phyloP scores from a whole-genome alignment of 2,797 vertebrate species.

The Sebastes hubbsi region DNA sequence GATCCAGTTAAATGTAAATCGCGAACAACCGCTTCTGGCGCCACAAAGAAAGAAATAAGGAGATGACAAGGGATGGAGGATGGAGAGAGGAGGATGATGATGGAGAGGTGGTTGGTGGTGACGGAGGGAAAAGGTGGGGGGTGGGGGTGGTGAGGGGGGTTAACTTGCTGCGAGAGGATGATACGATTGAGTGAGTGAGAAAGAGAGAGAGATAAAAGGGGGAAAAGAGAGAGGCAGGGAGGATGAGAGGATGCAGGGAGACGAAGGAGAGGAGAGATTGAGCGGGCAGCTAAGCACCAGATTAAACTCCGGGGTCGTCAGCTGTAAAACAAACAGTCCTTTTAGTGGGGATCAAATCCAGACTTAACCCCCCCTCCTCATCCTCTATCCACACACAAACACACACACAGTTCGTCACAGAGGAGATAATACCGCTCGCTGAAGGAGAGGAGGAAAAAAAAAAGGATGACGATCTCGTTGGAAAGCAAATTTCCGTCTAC shows the following conservation, averaged over 20 bases:
- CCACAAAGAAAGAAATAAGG: slow-evolving; percentile 17
- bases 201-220: slow-evolving; percentile 32
- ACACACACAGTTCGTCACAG: slow-evolving; percentile 38
- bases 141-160: neutral
- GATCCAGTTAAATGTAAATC: slow-evolving; percentile 55
- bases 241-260: slow-evolving; percentile 55
- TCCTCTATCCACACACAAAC: slow-evolving; percentile 34
- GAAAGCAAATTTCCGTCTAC: slow-evolving; percentile 50
- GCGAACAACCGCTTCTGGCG: slow-evolving; percentile 26
- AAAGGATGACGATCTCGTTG: slow-evolving; percentile 34
- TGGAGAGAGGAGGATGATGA: slow-evolving; percentile 20
- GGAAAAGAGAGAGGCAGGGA: neutral
- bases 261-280: slow-evolving; percentile 61
- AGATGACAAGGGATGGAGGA: slow-evolving; percentile 39
- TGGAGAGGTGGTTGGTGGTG: neutral
- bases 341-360: slow-evolving; percentile 75
- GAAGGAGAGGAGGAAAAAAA: slow-evolving; percentile 32
- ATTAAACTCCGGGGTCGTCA: slow-evolving; percentile 76
- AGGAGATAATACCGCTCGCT: slow-evolving; percentile 55
- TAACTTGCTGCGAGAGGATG: slow-evolving; percentile 52
- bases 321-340: slow-evolving; percentile 85
- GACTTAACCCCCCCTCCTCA: slow-evolving; percentile 59
- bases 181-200: slow-evolving; percentile 63
- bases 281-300: slow-evolving; percentile 73
- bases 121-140: neutral